Base-by-base conservation (phyloP, 1,140 invertebrate genomes). In the Acromyrmex echinatior region DNA sequence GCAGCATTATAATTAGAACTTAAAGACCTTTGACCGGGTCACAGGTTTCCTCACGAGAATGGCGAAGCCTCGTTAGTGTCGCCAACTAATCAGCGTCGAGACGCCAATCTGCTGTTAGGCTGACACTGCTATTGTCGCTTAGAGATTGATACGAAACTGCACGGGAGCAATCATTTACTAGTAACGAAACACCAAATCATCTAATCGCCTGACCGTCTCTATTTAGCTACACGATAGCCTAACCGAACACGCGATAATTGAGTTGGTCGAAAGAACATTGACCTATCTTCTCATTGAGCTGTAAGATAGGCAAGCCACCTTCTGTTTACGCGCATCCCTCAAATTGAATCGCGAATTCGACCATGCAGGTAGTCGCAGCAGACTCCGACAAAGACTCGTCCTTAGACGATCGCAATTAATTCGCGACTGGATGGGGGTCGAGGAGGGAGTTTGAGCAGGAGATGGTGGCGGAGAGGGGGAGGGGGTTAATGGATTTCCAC, bases 381-480 rank as follows among this genome's bases (percentile, higher is more conserved):
- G 87, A 91, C 90, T 91, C 89, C 84, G 86, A 90, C 92, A 93
- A 93, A 94, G 92, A 93, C 91, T 93, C 87, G 91, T 92, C 93
- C 92, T 94, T 92, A 94, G 93, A 94, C 92, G 92, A 94, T 95
- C 89, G 93, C 93, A 94, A 94, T 95, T 95, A 94, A 94, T 94
- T 94, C 92, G 93, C 91, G 92, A 95, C 91, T 92, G 91, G 93
- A 93, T 89, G 90, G 86, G 84, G 88, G 49, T 66, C 58, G 51
- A 70, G 28, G 80, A 77, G 56, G 82, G 58, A 28, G n/a, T 51
- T 49, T 39, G 60, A 28, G 53, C 12, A 60, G 74, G 45, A 63
- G 80, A 87, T 66, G 76, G 51, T 45, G 60, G 28, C 65, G 79
- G 80, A 53, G 60, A 18, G 35, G 73, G 88, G 80, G 84, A 86